phyloP scores from a whole-genome alignment of 2,888 invertebrate species.

The Tenthredo amoena region DNA sequence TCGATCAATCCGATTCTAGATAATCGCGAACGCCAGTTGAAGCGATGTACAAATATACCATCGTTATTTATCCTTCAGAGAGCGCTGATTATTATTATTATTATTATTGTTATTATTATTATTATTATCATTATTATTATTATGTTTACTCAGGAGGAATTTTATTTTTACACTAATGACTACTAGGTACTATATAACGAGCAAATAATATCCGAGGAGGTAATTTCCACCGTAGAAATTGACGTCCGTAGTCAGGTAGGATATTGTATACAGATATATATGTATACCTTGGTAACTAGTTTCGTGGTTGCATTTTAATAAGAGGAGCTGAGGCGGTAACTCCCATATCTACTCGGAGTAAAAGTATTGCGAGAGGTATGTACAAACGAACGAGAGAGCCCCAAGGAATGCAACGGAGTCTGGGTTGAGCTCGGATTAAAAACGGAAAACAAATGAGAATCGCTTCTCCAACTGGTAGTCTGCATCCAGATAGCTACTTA shows the following conservation, averaged over 20 bases:
- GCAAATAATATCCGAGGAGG: background rate
- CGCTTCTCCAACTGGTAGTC: slow-evolving; percentile 65
- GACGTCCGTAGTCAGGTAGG: background rate
- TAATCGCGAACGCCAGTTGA: background rate
- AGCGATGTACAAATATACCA: background rate
- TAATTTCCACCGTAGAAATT: background rate
- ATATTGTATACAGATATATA: background rate
- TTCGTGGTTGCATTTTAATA: slow-evolving; percentile 26
- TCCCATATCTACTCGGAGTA: slow-evolving; percentile 24
- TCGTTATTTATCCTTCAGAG: background rate
- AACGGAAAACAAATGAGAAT: slow-evolving; percentile 70
- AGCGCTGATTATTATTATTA: background rate
- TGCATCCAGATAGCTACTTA: slow-evolving; percentile 67
- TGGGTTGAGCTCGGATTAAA: slow-evolving; percentile 50
- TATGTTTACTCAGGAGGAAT: background rate
- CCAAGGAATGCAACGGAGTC: slow-evolving; percentile 56
- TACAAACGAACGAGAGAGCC: slow-evolving; percentile 50
- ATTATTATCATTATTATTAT: background rate
- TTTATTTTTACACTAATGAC: background rate
- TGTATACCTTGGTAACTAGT: background rate
- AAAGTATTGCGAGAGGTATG: slow-evolving; percentile 43
- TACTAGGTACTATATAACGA: background rate
- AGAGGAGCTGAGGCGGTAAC: slow-evolving; percentile 36
- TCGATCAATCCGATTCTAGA: background rate
- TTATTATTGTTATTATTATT: background rate